Evolutionary conservation across 2,113 vertebrate species (phyloP).

Genomic region (Eolophus roseicapilla): DNA sequence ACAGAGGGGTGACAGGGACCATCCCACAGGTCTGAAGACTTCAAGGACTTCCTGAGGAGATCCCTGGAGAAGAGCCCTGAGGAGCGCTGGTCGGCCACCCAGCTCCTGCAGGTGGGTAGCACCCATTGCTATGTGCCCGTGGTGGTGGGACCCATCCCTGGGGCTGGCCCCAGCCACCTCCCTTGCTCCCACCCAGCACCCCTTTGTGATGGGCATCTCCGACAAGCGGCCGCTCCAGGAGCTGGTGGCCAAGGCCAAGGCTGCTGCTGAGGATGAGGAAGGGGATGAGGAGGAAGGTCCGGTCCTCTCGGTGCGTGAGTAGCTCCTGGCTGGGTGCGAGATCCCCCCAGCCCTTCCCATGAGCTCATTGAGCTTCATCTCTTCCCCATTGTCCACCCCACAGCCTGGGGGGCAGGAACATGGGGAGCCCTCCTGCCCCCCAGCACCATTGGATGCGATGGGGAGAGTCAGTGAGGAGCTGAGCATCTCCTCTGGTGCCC

Average conservation of each 20-base stretch:
- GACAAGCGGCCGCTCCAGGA: constrained; percentile 59
- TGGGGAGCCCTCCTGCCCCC: not conserved
- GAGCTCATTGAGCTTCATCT: not conserved
- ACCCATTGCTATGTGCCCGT: accelerated
- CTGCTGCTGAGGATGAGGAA: constrained; percentile 63
- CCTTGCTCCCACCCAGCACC: constrained; percentile 19
- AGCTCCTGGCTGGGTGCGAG: accelerated
- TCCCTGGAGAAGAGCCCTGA: constrained; percentile 70
- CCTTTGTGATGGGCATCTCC: constrained; percentile 51
- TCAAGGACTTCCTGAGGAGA: constrained; percentile 74
- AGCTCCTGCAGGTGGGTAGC: constrained; percentile 67
- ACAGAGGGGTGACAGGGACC: not conserved
- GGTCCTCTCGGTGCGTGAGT: not conserved
- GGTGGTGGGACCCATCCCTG: not conserved
- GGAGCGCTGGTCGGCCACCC: constrained; percentile 60
- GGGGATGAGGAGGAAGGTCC: constrained; percentile 41
- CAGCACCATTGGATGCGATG: accelerated
- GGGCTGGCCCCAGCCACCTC: not conserved
- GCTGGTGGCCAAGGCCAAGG: constrained; percentile 72
- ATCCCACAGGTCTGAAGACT: constrained; percentile 71
- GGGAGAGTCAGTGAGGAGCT: accelerated
- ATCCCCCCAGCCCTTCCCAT: not conserved
- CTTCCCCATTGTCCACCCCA: not conserved
- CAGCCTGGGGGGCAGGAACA: not conserved
- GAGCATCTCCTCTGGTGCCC: accelerated